These are phyloP conservation scores for Coenobita brevimanus DNA, from an alignment of 1,140 invertebrate species.

Conservation along the genomic window DNA sequence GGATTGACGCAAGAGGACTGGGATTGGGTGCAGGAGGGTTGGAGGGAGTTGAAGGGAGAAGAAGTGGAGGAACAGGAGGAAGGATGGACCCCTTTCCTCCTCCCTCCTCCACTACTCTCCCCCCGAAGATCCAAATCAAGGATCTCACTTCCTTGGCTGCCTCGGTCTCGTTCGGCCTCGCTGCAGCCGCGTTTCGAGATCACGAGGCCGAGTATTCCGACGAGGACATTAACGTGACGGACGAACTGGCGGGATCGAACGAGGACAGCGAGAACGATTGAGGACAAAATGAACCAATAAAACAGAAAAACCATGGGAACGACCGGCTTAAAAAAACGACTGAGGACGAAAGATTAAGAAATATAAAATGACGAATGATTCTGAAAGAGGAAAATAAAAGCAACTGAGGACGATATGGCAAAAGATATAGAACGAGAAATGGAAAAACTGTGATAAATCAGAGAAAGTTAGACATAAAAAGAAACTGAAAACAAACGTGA, in stretches of 20 bases:
- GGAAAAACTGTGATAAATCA: too few species aligned
- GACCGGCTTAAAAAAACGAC: too few species aligned
- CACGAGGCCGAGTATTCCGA: constrained; percentile 53
- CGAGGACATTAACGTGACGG: constrained; percentile 69
- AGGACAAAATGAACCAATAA: neutral
- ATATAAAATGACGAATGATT: too few species aligned
- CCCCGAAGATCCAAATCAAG: constrained; percentile 66
- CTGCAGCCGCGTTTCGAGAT: constrained; percentile 31
- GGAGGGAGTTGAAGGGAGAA: neutral
- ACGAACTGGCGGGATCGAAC: constrained; percentile 64
- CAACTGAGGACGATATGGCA: too few species aligned
- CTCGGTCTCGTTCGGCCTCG: constrained; percentile 17
- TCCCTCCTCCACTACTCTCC: constrained; percentile 35
- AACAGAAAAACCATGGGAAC: too few species aligned
- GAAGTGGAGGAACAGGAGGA: constrained; percentile 18
- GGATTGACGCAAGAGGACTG: too few species aligned
- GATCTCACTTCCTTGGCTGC: constrained; percentile 54
- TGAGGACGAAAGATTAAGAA: neutral
- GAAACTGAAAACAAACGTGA: too few species aligned
- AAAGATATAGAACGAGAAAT: too few species aligned
- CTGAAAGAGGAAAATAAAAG: neutral
- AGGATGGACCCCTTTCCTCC: constrained; percentile 12
- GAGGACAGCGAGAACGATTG: constrained; percentile 67
- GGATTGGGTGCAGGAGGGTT: neutral
- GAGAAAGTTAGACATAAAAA: too few species aligned